Evolutionary conservation across 2,797 vertebrate species (phyloP), one percentile per base, ranked within the genome.

Genomic region (Knipowitschia caucasica): DNA sequence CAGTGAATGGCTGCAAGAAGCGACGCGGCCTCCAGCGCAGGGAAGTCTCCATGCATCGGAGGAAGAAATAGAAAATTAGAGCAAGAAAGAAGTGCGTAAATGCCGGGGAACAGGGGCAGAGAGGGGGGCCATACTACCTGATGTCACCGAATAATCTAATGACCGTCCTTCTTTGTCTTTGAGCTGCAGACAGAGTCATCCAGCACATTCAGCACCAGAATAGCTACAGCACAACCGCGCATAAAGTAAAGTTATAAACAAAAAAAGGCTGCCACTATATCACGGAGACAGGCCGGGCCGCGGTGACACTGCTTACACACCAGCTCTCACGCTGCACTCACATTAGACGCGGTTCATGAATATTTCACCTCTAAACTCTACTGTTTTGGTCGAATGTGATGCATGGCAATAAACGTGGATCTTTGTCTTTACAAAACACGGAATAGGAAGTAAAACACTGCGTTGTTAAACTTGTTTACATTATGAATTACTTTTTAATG

Each of bases 151-250:
- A 78, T 77, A 78, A 72, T 83, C 78, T 83, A 85, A 85, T 85
- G 84, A 85, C 81, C 78, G 84, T 84, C 84, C 84, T 86, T 88
- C 83, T 81, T 85, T 86, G 86, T 85, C 86, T 86, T 88, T 88
- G 86, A 85, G 82, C 72, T 44, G 50, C 77, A 85, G 82, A 85
- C 83, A 74, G 77, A 86, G 81, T 85, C 83, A 85, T 84, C 80
- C 73, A 74, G 80, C 80, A 85, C 78, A 82, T 82, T 81, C 81
- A 80, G 77, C 80, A 84, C 80, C 75, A 84, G 81, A 85, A 87
- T 84, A 85, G 83, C 81, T 66, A 73, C 81, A 75, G 72, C 76
- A 85, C 72, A 81, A 60, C 71, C 64, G 53, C 43, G 46, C 75
- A 84, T 81, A 82, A 83, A 83, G 77, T 73, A 56, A 77, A 80